phyloP scores from a whole-genome alignment of 1,140 invertebrate genomes.

The Thalassaphorura encarpata region DNA sequence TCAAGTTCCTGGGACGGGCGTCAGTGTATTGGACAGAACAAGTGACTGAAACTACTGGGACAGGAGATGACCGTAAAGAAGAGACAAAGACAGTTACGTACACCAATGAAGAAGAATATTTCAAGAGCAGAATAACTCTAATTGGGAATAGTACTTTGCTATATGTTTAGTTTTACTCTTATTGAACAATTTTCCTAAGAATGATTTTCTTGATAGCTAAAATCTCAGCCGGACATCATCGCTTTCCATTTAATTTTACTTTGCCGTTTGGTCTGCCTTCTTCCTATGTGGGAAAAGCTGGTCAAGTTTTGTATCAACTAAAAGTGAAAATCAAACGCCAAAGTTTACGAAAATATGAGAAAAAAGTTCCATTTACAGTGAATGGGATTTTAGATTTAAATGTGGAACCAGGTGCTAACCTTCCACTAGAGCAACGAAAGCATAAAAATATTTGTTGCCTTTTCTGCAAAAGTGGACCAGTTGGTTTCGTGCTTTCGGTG shows the following conservation, averaged over 20 bases:
- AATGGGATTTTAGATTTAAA: slow-evolving; percentile 19
- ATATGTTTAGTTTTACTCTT: background rate
- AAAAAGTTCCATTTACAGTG: slow-evolving; percentile 12
- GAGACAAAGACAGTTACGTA: background rate
- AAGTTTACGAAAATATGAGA: background rate
- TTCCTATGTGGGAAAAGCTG: slow-evolving; percentile 3
- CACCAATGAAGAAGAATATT: background rate
- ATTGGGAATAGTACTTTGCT: background rate
- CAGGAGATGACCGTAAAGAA: background rate
- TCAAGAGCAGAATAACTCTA: background rate
- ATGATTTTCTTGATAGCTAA: background rate
- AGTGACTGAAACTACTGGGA: background rate
- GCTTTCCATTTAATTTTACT: background rate
- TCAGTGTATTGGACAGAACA: slow-evolving; percentile 10
- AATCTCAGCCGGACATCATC: background rate
- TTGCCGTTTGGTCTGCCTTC: slow-evolving; percentile 5
- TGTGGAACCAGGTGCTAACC: slow-evolving; percentile 1
- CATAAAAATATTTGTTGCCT: slow-evolving; percentile 13
- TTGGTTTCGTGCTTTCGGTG: slow-evolving; percentile 7
- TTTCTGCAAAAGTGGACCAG: slow-evolving; percentile 12
- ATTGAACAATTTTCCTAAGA: background rate
- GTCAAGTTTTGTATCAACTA: slow-evolving; percentile 5
- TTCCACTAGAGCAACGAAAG: background rate
- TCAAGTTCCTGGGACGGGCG: slow-evolving; percentile 14
- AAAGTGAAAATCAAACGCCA: background rate